Percentiles rank a stretch among this genome's conserved stretches.
These are phyloP conservation scores for Peromyscus attwateri DNA, from an alignment of 2,797 vertebrate genomes.

Conservation along the genomic window DNA sequence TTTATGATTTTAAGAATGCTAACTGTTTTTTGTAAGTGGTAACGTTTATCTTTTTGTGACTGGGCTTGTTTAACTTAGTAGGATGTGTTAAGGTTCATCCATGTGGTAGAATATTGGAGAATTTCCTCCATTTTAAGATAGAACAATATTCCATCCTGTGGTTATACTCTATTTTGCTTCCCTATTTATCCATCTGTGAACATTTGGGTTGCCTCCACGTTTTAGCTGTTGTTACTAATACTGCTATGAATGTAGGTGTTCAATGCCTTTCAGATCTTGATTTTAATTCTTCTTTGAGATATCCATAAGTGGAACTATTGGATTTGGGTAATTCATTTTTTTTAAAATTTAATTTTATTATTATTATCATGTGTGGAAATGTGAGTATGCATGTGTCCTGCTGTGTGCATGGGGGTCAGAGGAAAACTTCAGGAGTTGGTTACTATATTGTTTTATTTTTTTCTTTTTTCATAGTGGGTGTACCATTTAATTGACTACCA, in stretches of 20 bases:
- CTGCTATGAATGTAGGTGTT: not conserved
- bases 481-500: not conserved
- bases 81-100: not conserved
- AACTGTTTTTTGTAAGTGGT: not conserved
- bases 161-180: not conserved
- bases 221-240: conserved; percentile 30
- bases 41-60: not conserved
- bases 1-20: conserved; percentile 5
- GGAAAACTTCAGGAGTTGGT: not conserved
- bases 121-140: conserved; percentile 1
- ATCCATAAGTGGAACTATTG: not conserved
- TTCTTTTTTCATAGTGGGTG: not conserved
- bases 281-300: conserved; percentile 24
- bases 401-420: not conserved
- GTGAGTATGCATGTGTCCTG: not conserved
- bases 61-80: not conserved
- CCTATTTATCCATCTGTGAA: not conserved
- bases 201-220: not conserved
- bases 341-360: not conserved
- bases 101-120: not conserved
- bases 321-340: conserved; percentile 9
- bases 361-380: not conserved
- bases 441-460: not conserved
- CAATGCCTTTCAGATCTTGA: not conserved
- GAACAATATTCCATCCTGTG: not conserved